Evolutionary conservation across 2,888 invertebrate species (phyloP), one percentile per base, ranked within the genome.

Genomic region (Cremastinae sp.): DNA sequence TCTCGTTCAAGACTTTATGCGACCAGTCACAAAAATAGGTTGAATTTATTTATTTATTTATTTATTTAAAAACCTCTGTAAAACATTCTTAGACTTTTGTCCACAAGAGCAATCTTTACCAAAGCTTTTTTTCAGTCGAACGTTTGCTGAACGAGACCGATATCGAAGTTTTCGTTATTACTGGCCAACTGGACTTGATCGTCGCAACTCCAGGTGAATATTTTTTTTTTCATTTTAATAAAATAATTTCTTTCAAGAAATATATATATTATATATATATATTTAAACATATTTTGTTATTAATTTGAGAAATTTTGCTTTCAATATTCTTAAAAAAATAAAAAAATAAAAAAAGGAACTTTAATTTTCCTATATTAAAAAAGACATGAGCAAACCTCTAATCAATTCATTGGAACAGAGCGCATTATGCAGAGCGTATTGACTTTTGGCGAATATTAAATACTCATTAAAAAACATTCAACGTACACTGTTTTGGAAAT

Each of bases 131-230:
- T 54, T 51, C 1, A 87, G 96, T 96, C 84, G 94, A 95, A 84
- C 90, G 91, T 71, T 90, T 96, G 10, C 89, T 96, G 18, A 93
- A 94, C 80, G 92, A 92, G 81, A 95, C 95, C 0, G 90, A 92
- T 61, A 90, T 96, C 14, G 92, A 93, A 61, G 92, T 96, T 0
- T 92, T 92, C 36, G 94, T 96, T 14, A 94, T 94, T 85, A 95
- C 93, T 79, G 96, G 96, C 34, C 96, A 96, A 84, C 91, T 97
- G 77, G 97, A 97, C 89, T 91, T 97, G 14, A 96, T 97, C 84
- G 96, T 96, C 77, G 94, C 95, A 82, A 96, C 96, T 12, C 93
- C 95, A 79, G 96, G 96, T 93, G 91, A 90, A n/a, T n/a, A n/a
- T n/a, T n/a, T n/a, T n/a, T n/a, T n/a, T n/a, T n/a, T n/a, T n/a